Base-by-base conservation (phyloP, 37 sponge, comb jelly and placozoan species). In the Beroe ovata region DNA sequence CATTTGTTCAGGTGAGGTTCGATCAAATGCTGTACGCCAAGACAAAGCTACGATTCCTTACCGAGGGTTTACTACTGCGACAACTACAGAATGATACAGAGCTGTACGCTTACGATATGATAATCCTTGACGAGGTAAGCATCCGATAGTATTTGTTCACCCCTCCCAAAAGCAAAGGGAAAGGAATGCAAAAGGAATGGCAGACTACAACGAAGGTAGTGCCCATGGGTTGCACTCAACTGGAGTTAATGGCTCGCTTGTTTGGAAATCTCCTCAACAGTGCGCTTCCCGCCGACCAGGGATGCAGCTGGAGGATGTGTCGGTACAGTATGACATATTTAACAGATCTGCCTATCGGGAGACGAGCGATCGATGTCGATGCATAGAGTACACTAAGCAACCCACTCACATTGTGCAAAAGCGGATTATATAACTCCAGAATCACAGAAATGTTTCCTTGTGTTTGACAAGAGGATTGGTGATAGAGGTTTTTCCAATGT, bases 11-110 rank as follows among this genome's bases (percentile, higher is more conserved):
- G 84, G 84, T 77, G 23, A 77, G 84, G 47, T 77, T 77, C 28
- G 84, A 77, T 23, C 84, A 77, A 25, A 77, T 77, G 84, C 38
- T 77, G 23, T 77, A 77, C 54, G 39, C 84, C 8, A 77, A 77
- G 1, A 96, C 95, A 21, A 93, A 92, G 77, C 90, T 96, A 8
- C 81, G 94, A 25, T 96, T 96, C 59, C 92, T 96, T 26, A 96
- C 97, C 0, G 97, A 96, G 90, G 97, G 97, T 33, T 89, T 96
- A 0, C 90, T 96, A 6, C 93, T 96, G 8, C 92, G 97, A 16
- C 97, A 96, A 90, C 41, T 96, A 39, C 61, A 64, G 26, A 84
- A 93, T 38, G 95, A 94, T 69, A 90, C 92, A 21, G 88, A 71
- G 41, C 92, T 96, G 64, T 91, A 91, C 61, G 60, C 91, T 59